Conservation (phyloP, 2,797 vertebrate genomes). For the Micromesistius poutassou region DNA sequence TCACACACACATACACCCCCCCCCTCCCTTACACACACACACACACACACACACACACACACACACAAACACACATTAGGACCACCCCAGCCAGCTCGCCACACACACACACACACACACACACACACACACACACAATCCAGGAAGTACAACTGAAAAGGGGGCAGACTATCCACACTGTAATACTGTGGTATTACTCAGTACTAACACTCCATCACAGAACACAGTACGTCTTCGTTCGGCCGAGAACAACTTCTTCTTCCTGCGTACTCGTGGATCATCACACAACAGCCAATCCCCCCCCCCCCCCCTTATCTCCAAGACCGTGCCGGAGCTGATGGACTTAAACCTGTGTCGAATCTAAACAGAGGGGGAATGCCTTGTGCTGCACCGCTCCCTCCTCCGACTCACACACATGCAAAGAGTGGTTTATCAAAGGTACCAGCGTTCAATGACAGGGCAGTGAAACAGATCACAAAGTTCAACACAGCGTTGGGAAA, state of each 20-base stretch:
- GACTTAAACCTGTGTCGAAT: constrained; percentile 28
- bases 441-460: too few relatives aligned
- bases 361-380: constrained; percentile 18
- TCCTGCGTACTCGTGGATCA: constrained; percentile 22
- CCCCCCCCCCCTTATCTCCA: constrained; percentile 8
- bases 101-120: too few relatives aligned
- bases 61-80: not conserved
- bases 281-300: constrained; percentile 31
- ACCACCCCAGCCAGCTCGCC: not conserved
- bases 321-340: constrained; percentile 10
- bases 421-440: not conserved
- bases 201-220: not conserved
- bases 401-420: not conserved
- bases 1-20: not conserved
- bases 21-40: too few relatives aligned
- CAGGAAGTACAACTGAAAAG: not conserved
- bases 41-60: not conserved
- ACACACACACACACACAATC: not conserved
- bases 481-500: too few relatives aligned
- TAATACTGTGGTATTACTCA: not conserved
- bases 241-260: constrained; percentile 35
- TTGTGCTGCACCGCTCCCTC: not conserved
- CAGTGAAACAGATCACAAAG: too few relatives aligned
- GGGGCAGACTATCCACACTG: not conserved
- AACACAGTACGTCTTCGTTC: not conserved